Conservation (phyloP, 2,113 vertebrate species). For the Atractosteus spatula region DNA sequence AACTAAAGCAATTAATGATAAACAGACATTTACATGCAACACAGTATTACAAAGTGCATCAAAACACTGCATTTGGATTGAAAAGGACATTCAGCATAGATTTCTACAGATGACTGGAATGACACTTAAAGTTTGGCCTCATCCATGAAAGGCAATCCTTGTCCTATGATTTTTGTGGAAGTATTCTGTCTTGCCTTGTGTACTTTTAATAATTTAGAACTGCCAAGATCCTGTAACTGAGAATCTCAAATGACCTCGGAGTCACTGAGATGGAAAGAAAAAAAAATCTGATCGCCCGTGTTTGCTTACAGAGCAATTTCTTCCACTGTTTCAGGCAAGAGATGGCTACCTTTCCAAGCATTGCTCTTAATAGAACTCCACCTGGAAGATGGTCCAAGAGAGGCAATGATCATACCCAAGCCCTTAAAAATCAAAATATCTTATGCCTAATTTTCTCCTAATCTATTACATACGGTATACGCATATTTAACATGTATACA, state of each 20-base stretch:
- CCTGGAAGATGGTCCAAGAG: not conserved
- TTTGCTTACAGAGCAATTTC: not conserved
- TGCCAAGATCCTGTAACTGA: not conserved
- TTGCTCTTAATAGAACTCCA: not conserved
- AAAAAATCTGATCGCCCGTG: constrained; percentile 1
- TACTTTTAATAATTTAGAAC: not conserved
- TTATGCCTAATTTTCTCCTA: too few relatives aligned
- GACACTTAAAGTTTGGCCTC: not conserved
- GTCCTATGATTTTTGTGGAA: not conserved
- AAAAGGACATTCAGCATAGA: not conserved
- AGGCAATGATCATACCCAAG: too few relatives aligned
- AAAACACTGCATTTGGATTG: not conserved
- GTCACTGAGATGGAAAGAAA: constrained; percentile 2
- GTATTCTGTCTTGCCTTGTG: not conserved
- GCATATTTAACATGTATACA: too few relatives aligned
- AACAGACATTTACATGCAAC: too few relatives aligned
- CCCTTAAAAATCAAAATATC: too few relatives aligned
- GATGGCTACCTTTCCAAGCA: not conserved
- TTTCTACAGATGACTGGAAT: not conserved
- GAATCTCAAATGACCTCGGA: not conserved
- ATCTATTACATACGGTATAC: too few relatives aligned
- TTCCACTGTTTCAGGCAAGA: not conserved
- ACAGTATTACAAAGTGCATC: not conserved
- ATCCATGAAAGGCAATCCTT: not conserved
- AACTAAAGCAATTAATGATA: too few relatives aligned